phyloP scores from a whole-genome alignment of 2,888 invertebrate genomes.

The Brassicogethes aeneus region DNA sequence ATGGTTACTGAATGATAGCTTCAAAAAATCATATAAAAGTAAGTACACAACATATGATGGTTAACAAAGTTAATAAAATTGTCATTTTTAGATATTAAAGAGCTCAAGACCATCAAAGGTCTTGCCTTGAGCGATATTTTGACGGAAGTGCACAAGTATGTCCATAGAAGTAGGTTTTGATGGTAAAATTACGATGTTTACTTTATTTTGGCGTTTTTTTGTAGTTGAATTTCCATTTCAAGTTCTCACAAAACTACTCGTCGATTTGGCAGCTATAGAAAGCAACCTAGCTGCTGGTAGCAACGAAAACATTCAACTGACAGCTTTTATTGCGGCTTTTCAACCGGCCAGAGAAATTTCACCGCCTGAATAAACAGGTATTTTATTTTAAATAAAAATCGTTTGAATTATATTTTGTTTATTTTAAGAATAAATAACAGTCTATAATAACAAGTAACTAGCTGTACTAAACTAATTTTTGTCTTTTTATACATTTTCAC shows the following conservation, averaged over 20 bases:
- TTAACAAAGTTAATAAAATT: not conserved
- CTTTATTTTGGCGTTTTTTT: slow-evolving; percentile 26
- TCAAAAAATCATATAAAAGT: slow-evolving; percentile 68
- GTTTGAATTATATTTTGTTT: not conserved
- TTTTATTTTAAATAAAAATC: not conserved
- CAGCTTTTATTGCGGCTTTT: slow-evolving; percentile 84
- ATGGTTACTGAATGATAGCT: slow-evolving; percentile 74
- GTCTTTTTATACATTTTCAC: too few species aligned
- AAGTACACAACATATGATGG: slow-evolving; percentile 26
- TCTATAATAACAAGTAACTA: not conserved
- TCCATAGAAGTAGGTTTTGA: slow-evolving; percentile 75
- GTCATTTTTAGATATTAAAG: slow-evolving; percentile 56
- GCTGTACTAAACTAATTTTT: too few species aligned
- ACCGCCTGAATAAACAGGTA: slow-evolving; percentile 18
- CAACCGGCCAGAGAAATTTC: slow-evolving; percentile 60
- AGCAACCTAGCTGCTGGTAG: slow-evolving; percentile 77
- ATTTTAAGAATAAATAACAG: not conserved
- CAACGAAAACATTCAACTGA: slow-evolving; percentile 83
- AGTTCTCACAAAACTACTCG: slow-evolving; percentile 67
- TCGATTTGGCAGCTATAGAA: slow-evolving; percentile 86
- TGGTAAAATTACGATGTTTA: too few species aligned
- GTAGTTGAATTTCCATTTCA: slow-evolving; percentile 81
- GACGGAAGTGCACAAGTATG: slow-evolving; percentile 76
- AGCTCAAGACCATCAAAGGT: slow-evolving; percentile 81
- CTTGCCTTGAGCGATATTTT: slow-evolving; percentile 89